phyloP scores from a whole-genome alignment of 2,113 vertebrate species.

The Octodon degus region DNA sequence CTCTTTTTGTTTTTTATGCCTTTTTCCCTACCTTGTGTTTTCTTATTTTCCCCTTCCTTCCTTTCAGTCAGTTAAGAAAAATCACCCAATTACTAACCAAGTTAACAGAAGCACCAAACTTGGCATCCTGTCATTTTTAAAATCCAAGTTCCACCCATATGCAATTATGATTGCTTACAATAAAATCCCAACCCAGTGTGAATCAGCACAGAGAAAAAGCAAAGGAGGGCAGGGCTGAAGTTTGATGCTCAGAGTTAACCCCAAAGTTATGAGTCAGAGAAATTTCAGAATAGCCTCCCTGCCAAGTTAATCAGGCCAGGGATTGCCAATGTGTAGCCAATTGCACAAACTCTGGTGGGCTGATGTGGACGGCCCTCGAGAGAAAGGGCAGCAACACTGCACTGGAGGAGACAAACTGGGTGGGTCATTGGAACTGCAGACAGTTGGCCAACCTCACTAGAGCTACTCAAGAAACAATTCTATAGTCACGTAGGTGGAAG shows the following conservation, averaged over 20 bases:
- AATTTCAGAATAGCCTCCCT: conserved; percentile 51
- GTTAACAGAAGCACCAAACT: conserved; percentile 34
- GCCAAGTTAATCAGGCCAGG: conserved; percentile 66
- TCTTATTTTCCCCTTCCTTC: neutral
- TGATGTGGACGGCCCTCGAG: neutral
- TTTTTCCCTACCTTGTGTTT: neutral
- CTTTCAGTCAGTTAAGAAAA: conserved; percentile 46
- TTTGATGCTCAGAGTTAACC: conserved; percentile 58
- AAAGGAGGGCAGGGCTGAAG: conserved; percentile 64
- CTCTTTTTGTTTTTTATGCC: neutral
- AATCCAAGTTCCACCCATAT: conserved; percentile 64
- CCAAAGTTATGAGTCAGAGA: conserved; percentile 76
- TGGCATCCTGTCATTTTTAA: conserved; percentile 58
- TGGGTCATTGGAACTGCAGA: neutral
- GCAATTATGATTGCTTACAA: conserved; percentile 66
- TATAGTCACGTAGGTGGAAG: neutral
- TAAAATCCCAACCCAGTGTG: conserved; percentile 77
- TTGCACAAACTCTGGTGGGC: conserved; percentile 39
- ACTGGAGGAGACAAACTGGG: neutral
- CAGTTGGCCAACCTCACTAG: neutral
- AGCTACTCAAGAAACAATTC: neutral
- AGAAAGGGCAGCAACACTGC: neutral
- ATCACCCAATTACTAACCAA: conserved; percentile 42
- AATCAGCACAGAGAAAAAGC: conserved; percentile 75
- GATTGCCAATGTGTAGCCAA: conserved; percentile 53